Conservation (phyloP, 2,888 invertebrate species). For the Cerceris ruficornis region DNA sequence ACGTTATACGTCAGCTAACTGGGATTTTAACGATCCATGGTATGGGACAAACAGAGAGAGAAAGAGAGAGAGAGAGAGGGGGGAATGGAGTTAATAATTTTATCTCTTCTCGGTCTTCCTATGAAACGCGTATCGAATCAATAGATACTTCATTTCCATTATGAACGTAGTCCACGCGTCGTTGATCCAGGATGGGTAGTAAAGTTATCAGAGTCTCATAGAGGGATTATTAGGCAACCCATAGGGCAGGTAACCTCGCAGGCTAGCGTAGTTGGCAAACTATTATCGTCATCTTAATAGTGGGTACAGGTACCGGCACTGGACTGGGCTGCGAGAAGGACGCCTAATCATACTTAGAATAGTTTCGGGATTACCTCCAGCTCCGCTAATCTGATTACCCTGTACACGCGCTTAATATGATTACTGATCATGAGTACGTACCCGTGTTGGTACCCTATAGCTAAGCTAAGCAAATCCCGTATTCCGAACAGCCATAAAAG, state of each 20-base stretch:
- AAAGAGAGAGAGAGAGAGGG: background rate
- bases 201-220: conserved; percentile 80
- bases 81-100: conserved; percentile 35
- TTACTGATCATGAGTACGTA: conserved; percentile 81
- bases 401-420: conserved; percentile 82
- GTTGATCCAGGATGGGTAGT: conserved; percentile 71
- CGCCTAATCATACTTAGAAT: conserved; percentile 82
- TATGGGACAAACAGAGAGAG: conserved; percentile 4
- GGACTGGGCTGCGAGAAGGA: conserved; percentile 78
- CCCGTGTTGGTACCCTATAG: conserved; percentile 74
- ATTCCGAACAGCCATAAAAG: conserved; percentile 76
- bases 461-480: conserved; percentile 77
- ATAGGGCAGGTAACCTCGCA: conserved; percentile 80
- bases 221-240: conserved; percentile 81
- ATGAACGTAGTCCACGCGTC: conserved; percentile 68
- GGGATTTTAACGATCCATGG: conserved; percentile 10
- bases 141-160: conserved; percentile 68
- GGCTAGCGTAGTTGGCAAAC: conserved; percentile 81
- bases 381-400: conserved; percentile 81
- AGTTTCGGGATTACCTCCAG: conserved; percentile 81
- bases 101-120: conserved; percentile 25
- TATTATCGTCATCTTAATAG: conserved; percentile 81
- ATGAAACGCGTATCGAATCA: conserved; percentile 61
- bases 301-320: conserved; percentile 75
- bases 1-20: background rate